Percentiles rank a stretch among this genome's conserved stretches.
These are phyloP conservation scores for Monochamus saltuarius DNA, from an alignment of 1,140 invertebrate genomes.

Conservation along the genomic window DNA sequence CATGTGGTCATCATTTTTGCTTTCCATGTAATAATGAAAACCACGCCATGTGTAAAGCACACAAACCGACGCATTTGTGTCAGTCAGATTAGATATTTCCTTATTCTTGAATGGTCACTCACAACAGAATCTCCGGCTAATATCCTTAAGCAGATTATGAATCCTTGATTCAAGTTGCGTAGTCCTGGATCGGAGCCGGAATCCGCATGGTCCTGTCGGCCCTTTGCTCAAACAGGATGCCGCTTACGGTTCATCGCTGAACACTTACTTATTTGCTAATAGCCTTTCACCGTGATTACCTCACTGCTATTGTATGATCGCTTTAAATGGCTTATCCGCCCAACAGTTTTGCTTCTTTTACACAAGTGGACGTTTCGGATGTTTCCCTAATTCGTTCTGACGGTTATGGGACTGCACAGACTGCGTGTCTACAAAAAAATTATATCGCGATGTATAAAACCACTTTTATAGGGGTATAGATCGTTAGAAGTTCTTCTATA, in stretches of 20 bases:
- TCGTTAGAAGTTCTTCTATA: no score
- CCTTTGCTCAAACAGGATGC: slow-evolving; percentile 6
- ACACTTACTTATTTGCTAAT: slow-evolving; percentile 19
- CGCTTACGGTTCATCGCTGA: background rate
- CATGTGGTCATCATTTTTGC: background rate
- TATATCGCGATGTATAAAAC: no score
- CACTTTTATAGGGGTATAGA: no score
- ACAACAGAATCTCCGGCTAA: slow-evolving; percentile 8
- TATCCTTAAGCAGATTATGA: slow-evolving; percentile 17
- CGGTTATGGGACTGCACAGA: no score
- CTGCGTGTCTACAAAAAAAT: no score
- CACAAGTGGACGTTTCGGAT: slow-evolving; percentile 8
- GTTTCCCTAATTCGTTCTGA: no score
- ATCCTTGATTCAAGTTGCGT: slow-evolving; percentile 14
- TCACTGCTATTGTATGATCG: slow-evolving; percentile 21
- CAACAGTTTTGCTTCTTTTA: slow-evolving; percentile 8
- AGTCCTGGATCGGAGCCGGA: background rate
- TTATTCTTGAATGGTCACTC: slow-evolving; percentile 10
- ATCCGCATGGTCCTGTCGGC: background rate
- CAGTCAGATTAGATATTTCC: slow-evolving; percentile 14
- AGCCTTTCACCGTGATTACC: slow-evolving; percentile 4
- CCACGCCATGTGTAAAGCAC: slow-evolving; percentile 7
- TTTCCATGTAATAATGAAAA: slow-evolving; percentile 1
- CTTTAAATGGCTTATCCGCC: slow-evolving; percentile 26
- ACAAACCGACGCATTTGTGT: slow-evolving; percentile 10